Evolutionary conservation across 2,113 vertebrate genomes (phyloP).

Genomic region (Natator depressus): DNA sequence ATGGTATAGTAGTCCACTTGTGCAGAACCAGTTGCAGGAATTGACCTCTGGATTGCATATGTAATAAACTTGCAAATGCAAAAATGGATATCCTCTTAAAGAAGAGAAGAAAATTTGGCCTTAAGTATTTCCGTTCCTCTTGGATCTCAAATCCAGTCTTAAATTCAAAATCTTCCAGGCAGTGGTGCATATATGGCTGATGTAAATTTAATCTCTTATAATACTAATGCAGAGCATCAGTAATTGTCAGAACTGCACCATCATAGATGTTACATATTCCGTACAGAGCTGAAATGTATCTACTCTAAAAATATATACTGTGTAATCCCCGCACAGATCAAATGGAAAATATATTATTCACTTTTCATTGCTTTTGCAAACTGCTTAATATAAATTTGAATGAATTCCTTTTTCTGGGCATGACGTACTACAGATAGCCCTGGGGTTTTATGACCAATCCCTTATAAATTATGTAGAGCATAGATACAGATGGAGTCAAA

Average conservation of each 20-base stretch:
- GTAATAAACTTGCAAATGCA: fast-evolving
- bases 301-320: not conserved
- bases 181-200: not conserved
- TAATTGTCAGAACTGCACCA: not conserved
- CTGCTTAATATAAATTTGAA: not conserved
- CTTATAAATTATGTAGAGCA: conserved; percentile 40
- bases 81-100: not conserved
- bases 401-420: conserved; percentile 36
- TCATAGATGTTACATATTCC: not conserved
- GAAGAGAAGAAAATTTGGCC: not conserved
- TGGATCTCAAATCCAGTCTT: not conserved
- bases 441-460: conserved; percentile 41
- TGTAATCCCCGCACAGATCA: not conserved
- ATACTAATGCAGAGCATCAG: not conserved
- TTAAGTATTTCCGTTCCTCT: not conserved
- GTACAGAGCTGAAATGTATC: not conserved
- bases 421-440: not conserved
- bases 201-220: not conserved
- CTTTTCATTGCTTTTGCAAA: conserved; percentile 7
- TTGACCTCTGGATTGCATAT: not conserved
- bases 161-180: not conserved
- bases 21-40: not conserved
- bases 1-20: not conserved
- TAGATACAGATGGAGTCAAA: conserved; percentile 31
- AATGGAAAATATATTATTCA: not conserved